Evolutionary conservation across 2,797 vertebrate species (phyloP).

Genomic region (Ctenosaura bakeri): DNA sequence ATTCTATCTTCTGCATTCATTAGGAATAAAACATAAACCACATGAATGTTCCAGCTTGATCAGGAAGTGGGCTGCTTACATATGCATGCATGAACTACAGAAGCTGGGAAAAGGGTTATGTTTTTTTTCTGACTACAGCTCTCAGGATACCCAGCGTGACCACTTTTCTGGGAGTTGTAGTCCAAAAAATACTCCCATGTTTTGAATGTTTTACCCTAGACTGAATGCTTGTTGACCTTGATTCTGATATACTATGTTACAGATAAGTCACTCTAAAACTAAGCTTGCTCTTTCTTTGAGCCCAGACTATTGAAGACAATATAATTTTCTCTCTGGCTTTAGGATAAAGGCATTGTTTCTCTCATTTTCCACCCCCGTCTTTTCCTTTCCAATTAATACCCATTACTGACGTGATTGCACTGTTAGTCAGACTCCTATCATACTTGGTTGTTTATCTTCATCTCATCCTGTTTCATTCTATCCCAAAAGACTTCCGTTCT

Average conservation of each 20-base stretch:
- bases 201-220: background rate
- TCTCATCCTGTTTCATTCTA: constrained; percentile 18
- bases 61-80: background rate
- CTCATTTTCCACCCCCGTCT: background rate
- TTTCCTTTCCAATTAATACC: constrained; percentile 33
- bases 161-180: background rate
- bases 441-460: constrained; percentile 22
- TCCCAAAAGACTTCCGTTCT: background rate
- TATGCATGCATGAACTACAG: background rate
- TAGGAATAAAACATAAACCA: background rate
- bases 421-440: constrained; percentile 28
- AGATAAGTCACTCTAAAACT: constrained; percentile 18
- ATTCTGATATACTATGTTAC: background rate
- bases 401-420: constrained; percentile 1
- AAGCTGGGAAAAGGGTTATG: background rate
- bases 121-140: background rate
- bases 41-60: background rate
- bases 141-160: background rate
- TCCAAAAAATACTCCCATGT: background rate
- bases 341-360: constrained; percentile 20
- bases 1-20: background rate
- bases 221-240: background rate
- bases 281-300: background rate
- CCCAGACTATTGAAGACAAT: background rate
- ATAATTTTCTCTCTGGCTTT: constrained; percentile 29